Conservation (phyloP, 2,888 invertebrate species). For the Brachypalpus laphriformis region DNA sequence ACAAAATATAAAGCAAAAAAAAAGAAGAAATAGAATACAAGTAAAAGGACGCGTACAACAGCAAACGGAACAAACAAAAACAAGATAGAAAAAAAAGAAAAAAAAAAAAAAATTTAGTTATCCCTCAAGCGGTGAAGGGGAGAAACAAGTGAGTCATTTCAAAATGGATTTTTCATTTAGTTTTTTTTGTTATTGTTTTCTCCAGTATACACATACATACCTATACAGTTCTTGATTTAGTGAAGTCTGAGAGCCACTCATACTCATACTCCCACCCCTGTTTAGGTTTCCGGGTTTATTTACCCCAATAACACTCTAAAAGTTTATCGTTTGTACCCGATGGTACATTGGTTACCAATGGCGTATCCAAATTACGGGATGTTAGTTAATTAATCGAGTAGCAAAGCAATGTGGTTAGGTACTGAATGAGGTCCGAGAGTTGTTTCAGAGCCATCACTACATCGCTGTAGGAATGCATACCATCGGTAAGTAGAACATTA, state of each 20-base stretch:
- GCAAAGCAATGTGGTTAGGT: neutral
- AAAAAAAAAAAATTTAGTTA: constrained; percentile 12
- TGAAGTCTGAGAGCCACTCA: neutral
- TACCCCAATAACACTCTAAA: too few species aligned
- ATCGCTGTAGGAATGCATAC: too few species aligned
- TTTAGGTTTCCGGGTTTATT: neutral
- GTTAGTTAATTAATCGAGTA: neutral
- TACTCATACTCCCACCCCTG: neutral
- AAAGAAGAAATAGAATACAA: constrained; percentile 29
- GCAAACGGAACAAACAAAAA: constrained; percentile 28
- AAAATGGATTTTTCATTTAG: constrained; percentile 51
- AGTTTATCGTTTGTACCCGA: neutral
- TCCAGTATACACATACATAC: too few species aligned
- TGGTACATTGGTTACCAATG: neutral
- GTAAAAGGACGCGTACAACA: constrained; percentile 35
- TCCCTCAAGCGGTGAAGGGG: constrained; percentile 46
- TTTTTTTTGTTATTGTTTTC: constrained; percentile 31
- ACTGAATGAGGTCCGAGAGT: neutral
- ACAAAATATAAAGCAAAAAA: constrained; percentile 15
- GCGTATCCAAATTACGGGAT: neutral
- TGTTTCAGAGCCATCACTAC: too few species aligned
- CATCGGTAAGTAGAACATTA: too few species aligned
- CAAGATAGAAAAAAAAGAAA: neutral
- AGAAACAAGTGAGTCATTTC: constrained; percentile 60
- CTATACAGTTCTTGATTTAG: neutral